phyloP scores from a whole-genome alignment of 2,113 vertebrate genomes.

The Sciurus niger region DNA sequence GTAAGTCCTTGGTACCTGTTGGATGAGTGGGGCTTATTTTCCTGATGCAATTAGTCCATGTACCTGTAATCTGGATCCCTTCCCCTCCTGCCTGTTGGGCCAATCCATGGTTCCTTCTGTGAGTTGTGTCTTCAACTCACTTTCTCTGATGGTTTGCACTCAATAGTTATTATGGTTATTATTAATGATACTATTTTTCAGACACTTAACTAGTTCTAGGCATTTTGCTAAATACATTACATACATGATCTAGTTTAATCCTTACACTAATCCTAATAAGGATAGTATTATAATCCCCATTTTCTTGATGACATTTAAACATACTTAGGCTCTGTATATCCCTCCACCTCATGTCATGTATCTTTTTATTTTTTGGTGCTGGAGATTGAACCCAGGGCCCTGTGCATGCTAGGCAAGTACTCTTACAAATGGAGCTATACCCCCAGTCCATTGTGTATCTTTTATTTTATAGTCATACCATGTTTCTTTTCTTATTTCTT shows the following conservation, averaged over 20 bases:
- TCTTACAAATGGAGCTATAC: no score
- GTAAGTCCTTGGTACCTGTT: neutral
- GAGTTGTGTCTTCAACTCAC: neutral
- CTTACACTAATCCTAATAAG: neutral
- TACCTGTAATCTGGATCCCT: neutral
- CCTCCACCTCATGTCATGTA: neutral
- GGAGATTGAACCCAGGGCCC: no score
- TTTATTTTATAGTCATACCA: no score
- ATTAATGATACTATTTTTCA: neutral
- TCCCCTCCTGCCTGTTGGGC: neutral
- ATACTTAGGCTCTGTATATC: neutral
- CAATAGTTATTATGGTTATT: neutral
- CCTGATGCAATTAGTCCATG: neutral
- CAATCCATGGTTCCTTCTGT: neutral
- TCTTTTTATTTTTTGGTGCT: neutral
- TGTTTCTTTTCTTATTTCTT: no score
- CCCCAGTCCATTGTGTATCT: no score
- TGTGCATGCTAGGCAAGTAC: no score
- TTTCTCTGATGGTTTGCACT: neutral
- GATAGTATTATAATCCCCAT: neutral
- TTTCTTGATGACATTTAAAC: constrained; percentile 4
- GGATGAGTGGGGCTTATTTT: neutral
- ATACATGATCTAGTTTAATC: neutral
- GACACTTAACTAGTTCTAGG: neutral
- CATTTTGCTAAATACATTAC: neutral